Conservation (phyloP, 2,113 vertebrate genomes). For the Cygnus atratus region DNA sequence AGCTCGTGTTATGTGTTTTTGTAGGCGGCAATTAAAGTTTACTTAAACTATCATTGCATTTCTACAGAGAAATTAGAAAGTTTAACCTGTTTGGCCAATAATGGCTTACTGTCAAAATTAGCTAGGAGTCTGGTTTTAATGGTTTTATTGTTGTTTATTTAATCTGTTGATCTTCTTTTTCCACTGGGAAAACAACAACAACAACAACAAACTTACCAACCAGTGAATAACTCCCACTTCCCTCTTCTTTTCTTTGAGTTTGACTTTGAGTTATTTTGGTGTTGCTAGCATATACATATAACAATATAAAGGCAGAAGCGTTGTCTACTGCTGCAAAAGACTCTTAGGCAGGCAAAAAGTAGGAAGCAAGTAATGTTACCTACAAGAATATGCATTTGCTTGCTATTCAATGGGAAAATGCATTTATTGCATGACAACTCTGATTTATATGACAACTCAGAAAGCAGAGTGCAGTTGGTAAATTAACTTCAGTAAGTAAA, state of each 20-base stretch:
- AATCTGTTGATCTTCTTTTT: not conserved
- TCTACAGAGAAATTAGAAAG: not conserved
- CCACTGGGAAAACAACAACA: not conserved
- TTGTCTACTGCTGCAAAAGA: not conserved
- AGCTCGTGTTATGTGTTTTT: constrained; percentile 54
- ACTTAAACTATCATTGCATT: not conserved
- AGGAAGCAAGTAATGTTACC: not conserved
- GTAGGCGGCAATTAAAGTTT: constrained; percentile 72
- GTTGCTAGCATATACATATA: not conserved
- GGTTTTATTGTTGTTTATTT: not conserved
- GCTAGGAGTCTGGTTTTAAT: not conserved
- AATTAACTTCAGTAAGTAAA: not conserved
- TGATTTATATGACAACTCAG: not conserved
- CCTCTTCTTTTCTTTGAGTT: not conserved
- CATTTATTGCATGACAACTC: not conserved
- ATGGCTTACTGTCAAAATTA: not conserved
- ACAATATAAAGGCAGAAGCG: not conserved
- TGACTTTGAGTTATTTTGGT: not conserved
- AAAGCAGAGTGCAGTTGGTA: not conserved
- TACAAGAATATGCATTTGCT: not conserved
- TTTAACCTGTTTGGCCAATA: not conserved
- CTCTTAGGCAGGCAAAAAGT: not conserved
- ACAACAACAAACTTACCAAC: not conserved
- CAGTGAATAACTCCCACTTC: not conserved
- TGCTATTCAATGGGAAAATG: not conserved